phyloP scores from a whole-genome alignment of 2,797 vertebrate genomes.

The Telmatherina bonti region DNA sequence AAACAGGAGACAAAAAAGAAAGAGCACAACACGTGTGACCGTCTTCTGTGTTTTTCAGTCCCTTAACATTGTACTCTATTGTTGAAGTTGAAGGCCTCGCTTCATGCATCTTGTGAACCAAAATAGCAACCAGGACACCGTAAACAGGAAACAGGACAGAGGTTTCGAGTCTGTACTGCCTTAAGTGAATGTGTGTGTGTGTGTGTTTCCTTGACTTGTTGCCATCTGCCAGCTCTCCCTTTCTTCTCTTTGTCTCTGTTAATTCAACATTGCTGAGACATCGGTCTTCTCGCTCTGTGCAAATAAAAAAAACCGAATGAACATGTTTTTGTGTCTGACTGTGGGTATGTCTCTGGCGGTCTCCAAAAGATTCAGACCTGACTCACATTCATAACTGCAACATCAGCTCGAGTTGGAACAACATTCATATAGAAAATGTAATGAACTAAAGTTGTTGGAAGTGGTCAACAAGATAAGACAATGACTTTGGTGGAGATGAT shows the following conservation, averaged over 20 bases:
- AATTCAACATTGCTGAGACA: slow-evolving; percentile 33
- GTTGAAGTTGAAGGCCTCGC: slow-evolving; percentile 46
- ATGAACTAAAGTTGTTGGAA: slow-evolving; percentile 1
- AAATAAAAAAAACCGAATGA: slow-evolving; percentile 8
- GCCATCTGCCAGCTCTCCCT: slow-evolving; percentile 37
- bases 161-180: slow-evolving; percentile 32
- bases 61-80: slow-evolving; percentile 42
- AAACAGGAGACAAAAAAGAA: slow-evolving; percentile 18
- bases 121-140: slow-evolving; percentile 66
- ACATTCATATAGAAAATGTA: slow-evolving; percentile 18
- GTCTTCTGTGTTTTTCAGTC: slow-evolving; percentile 8
- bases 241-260: slow-evolving; percentile 15
- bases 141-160: slow-evolving; percentile 84
- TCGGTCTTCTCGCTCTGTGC: not conserved
- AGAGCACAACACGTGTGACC: not conserved
- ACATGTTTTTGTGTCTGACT: not conserved
- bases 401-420: slow-evolving; percentile 24
- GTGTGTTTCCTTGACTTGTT: slow-evolving; percentile 35
- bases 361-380: slow-evolving; percentile 11
- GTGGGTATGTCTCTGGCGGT: slow-evolving; percentile 6
- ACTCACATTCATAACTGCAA: slow-evolving; percentile 17
- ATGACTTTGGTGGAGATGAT: slow-evolving; percentile 41
- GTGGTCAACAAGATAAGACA: slow-evolving; percentile 40
- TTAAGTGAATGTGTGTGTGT: slow-evolving; percentile 28
- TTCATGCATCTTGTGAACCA: slow-evolving; percentile 46